Conservation (phyloP, 2,888 invertebrate genomes). For the Chaitophorus viminalis region DNA sequence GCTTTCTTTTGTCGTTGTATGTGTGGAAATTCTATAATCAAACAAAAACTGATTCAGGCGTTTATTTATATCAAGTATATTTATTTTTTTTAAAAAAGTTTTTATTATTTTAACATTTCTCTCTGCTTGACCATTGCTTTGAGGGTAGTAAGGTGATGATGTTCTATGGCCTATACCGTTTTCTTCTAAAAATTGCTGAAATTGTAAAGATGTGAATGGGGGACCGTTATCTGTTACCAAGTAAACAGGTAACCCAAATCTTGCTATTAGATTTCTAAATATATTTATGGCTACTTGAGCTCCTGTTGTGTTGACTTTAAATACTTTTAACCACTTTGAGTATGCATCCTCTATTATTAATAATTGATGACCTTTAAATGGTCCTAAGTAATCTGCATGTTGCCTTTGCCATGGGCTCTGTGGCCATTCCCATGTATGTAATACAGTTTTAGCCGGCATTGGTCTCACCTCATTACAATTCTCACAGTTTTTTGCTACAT, state of each 20-base stretch:
- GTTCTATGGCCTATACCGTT: constrained; percentile 17
- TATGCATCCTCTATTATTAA: constrained; percentile 62
- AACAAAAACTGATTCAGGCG: too few relatives aligned
- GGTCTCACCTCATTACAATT: neutral
- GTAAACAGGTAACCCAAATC: too few relatives aligned
- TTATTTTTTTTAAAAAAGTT: neutral
- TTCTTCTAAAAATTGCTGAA: constrained; percentile 13
- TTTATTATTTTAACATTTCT: constrained; percentile 6
- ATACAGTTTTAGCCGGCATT: constrained; percentile 3
- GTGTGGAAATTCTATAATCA: too few relatives aligned
- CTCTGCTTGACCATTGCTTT: constrained; percentile 28
- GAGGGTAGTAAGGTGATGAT: constrained; percentile 31
- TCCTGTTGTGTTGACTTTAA: constrained; percentile 6
- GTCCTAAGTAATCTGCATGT: constrained; percentile 56
- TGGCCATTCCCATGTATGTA: constrained; percentile 35
- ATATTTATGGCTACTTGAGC: too few relatives aligned
- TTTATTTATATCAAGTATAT: too few relatives aligned
- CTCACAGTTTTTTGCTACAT: constrained; percentile 9
- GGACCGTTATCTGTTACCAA: too few relatives aligned
- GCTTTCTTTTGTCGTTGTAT: too few relatives aligned
- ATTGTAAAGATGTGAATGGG: neutral
- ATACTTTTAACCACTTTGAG: constrained; percentile 56
- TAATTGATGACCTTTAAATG: constrained; percentile 49
- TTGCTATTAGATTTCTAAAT: too few relatives aligned
- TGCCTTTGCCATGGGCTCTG: constrained; percentile 43